phyloP scores from a whole-genome alignment of 2,797 vertebrate genomes.

The Perdix hodgsoniae region DNA sequence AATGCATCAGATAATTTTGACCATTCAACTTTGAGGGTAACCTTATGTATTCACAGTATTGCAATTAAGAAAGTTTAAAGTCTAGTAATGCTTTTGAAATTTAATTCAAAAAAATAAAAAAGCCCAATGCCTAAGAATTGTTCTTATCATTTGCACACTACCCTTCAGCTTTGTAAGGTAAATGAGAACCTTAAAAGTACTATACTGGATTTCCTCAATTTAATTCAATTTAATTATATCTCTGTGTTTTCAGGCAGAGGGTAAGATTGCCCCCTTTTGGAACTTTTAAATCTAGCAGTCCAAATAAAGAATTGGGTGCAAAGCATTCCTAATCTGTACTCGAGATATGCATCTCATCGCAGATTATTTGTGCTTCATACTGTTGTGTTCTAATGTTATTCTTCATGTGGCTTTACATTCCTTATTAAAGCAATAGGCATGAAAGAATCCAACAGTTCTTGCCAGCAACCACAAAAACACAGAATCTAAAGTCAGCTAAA shows the following conservation, averaged over 20 bases:
- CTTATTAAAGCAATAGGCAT: slow-evolving; percentile 89
- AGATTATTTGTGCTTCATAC: slow-evolving; percentile 79
- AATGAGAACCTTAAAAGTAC: slow-evolving; percentile 21
- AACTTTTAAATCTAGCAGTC: slow-evolving; percentile 55
- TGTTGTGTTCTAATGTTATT: slow-evolving; percentile 82
- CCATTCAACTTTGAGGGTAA: neutral
- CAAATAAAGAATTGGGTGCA: slow-evolving; percentile 44
- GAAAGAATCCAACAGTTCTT: slow-evolving; percentile 84
- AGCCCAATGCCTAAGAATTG: neutral
- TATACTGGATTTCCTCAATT: slow-evolving; percentile 29
- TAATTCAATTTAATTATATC: neutral
- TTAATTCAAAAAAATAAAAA: neutral
- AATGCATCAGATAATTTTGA: neutral
- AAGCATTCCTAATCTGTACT: slow-evolving; percentile 69
- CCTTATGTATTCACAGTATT: neutral
- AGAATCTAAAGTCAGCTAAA: slow-evolving; percentile 83
- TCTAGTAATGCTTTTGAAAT: neutral
- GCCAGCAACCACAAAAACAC: slow-evolving; percentile 89
- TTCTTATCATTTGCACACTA: neutral
- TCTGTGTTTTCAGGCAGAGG: slow-evolving; percentile 70
- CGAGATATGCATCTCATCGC: slow-evolving; percentile 70
- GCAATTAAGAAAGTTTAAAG: neutral
- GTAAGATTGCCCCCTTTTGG: slow-evolving; percentile 84
- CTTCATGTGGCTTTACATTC: slow-evolving; percentile 84
- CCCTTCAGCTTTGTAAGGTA: slow-evolving; percentile 1